These are phyloP conservation scores for Sphaeridia pumilis DNA, from an alignment of 2,888 invertebrate species.

Conservation along the genomic window DNA sequence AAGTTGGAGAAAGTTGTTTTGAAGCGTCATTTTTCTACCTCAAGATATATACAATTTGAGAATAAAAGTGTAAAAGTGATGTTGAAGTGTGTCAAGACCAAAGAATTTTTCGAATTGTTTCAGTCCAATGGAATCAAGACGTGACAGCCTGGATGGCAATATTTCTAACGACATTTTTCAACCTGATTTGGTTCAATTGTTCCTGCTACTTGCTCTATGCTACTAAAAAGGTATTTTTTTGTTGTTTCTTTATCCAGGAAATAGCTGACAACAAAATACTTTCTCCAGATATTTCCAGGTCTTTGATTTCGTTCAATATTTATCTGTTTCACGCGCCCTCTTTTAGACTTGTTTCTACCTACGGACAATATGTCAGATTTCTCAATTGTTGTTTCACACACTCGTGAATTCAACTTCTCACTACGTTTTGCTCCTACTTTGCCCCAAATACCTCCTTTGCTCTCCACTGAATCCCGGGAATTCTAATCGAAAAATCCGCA, in stretches of 20 bases:
- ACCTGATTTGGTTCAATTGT: conserved; percentile 14
- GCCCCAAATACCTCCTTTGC: too few species aligned
- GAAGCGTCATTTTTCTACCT: too few species aligned
- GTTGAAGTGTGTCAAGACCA: not conserved
- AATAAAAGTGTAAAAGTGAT: not conserved
- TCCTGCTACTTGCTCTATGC: conserved; percentile 10
- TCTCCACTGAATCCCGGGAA: too few species aligned
- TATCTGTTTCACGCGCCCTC: too few species aligned
- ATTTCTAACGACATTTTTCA: conserved; percentile 14
- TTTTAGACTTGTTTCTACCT: too few species aligned
- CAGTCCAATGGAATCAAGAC: conserved; percentile 13
- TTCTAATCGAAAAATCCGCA: too few species aligned
- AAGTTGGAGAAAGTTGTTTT: conserved; percentile 12
- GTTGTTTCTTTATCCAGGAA: not conserved
- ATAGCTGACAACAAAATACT: too few species aligned
- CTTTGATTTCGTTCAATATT: too few species aligned
- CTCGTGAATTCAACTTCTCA: not conserved
- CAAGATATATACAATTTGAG: not conserved
- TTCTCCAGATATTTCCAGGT: too few species aligned
- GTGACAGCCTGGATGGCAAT: conserved; percentile 9
- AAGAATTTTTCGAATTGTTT: not conserved
- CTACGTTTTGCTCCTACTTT: not conserved
- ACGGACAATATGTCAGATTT: too few species aligned
- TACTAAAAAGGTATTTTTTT: conserved; percentile 6
- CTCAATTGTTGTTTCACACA: not conserved